Base-by-base conservation (phyloP, 1,140 invertebrate genomes). In the Batillaria attramentaria region DNA sequence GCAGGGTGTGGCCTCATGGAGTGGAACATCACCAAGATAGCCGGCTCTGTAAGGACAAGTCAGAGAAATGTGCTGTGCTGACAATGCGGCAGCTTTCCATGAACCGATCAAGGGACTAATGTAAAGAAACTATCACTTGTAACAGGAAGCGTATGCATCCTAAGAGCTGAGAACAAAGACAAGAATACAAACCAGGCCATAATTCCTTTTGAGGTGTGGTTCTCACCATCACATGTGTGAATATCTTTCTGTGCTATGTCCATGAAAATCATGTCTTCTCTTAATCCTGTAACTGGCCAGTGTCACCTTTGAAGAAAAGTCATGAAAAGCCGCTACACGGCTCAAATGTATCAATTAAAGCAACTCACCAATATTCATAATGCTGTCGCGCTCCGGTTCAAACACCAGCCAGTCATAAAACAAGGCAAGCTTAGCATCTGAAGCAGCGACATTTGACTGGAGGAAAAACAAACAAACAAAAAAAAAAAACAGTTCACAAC, bases 321-420 rank as follows among this genome's bases (percentile, higher is more conserved):
- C n/a, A n/a, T n/a, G n/a, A n/a, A n/a, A n/a, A n/a, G n/a, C n/a
- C n/a, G n/a, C n/a, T n/a, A n/a, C n/a, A n/a, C n/a, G 37, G 13
- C 66, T 69, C 28, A 35, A 78, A 35, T 65, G 10, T 43, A 46
- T 37, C 1, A 41, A 69, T 31, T 13, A 24, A 31, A 83, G 68
- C 65, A 72, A 77, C 86, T 90, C 89, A 93, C 93, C 93, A 86
- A 99, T 98, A 90, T 99, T 98, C 98, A 99, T 99, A 81, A 99
- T 99, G 89, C 98, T 99, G 91, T 99, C 98, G 91, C 96, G 97
- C 74, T 96, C 95, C 41, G 96, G 94, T 88, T 99, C 97, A 91
- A 97, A 99, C 90, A 98, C 97, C 6, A 99, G 92, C 98, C 98
- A 99, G 92, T 99, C 98, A 91, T 98, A 99, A 91, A 99, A 99